Base-by-base conservation (phyloP, 2,113 vertebrate genomes). In the Arvicanthis niloticus region DNA sequence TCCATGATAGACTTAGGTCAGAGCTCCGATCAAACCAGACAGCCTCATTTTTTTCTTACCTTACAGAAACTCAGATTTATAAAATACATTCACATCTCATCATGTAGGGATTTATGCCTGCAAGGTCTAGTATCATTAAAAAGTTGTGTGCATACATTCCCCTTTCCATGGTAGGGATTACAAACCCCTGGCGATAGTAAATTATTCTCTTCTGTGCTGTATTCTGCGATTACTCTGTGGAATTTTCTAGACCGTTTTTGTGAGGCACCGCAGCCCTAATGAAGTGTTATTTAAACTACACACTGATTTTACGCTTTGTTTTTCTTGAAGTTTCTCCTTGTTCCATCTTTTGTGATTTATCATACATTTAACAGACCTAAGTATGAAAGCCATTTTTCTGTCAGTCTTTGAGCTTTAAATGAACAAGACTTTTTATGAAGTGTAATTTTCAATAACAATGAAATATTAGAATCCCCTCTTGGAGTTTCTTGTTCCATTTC, bases 101-200 rank as follows among this genome's bases (percentile, higher is more conserved):
- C 96, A 77, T 92, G 40, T 48, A 76, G 48, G 96, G 97, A 98
- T 98, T 98, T 98, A 93, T 98, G 98, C 97, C 97, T 98, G 97
- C 95, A 96, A 91, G 58, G 97, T 68, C 73, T 96, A 95, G 97
- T 97, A 93, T 97, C 98, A 98, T 98, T 98, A 98, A 98, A 98
- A 97, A 93, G 98, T 97, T 97, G 93, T 97, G 56, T 80, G 97
- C 95, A 96, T 89, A 87, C 98, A 97, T 97, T 98, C 96, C 53
- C 56, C 82, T 94, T 94, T 88, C 94, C 89, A 42, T 70, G 31
- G 42, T 17, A 85, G 87, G 92, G 95, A 96, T 97, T 96, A 96
- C 82, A 96, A 92, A 95, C 21, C 77, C 86, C 73, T 95, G 92
- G 94, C 73, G n/a, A 96, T 31, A 93, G 97, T 97, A 98, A 98